Evolutionary conservation across 92 coral and sea anemone species (phyloP).

Genomic region (Heteractis magnifica): DNA sequence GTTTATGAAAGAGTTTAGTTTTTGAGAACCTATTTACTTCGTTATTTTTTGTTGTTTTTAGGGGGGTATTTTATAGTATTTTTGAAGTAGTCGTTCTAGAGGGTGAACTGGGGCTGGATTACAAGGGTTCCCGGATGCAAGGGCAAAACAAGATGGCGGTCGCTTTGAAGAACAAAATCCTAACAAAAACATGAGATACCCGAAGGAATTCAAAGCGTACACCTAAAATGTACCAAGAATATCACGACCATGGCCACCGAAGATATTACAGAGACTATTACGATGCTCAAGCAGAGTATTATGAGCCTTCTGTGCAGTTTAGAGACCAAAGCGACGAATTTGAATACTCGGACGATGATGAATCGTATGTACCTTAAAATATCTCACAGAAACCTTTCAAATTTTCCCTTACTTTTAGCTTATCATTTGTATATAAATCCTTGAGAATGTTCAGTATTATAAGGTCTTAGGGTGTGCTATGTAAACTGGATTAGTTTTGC

Average conservation of each 20-base stretch:
- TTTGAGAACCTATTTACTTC: not conserved
- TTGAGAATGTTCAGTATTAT: not conserved
- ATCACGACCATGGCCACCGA: slow-evolving; percentile 64
- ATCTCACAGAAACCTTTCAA: not conserved
- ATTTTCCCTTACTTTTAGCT: not conserved
- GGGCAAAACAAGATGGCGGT: slow-evolving; percentile 64
- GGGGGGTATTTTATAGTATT: not conserved
- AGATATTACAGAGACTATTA: slow-evolving; percentile 64
- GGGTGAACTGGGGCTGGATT: slow-evolving; percentile 20
- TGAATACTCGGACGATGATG: slow-evolving; percentile 37
- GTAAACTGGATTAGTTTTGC: slow-evolving; percentile 1
- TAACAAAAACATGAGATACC: slow-evolving; percentile 30
- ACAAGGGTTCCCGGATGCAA: slow-evolving; percentile 55
- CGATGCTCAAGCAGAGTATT: slow-evolving; percentile 63
- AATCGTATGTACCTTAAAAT: slow-evolving; percentile 32
- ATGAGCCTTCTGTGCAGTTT: slow-evolving; percentile 55
- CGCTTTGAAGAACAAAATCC: slow-evolving; percentile 18
- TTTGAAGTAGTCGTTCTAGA: not conserved
- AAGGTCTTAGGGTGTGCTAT: not conserved
- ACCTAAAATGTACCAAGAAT: slow-evolving; percentile 78
- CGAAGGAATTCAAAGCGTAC: slow-evolving; percentile 68
- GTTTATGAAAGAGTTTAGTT: not conserved
- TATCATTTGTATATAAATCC: not conserved
- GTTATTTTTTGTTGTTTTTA: not conserved
- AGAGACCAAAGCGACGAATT: slow-evolving; percentile 51